These are phyloP conservation scores for Hystrix brachyura DNA, from an alignment of 2,113 vertebrate species.

Conservation along the genomic window DNA sequence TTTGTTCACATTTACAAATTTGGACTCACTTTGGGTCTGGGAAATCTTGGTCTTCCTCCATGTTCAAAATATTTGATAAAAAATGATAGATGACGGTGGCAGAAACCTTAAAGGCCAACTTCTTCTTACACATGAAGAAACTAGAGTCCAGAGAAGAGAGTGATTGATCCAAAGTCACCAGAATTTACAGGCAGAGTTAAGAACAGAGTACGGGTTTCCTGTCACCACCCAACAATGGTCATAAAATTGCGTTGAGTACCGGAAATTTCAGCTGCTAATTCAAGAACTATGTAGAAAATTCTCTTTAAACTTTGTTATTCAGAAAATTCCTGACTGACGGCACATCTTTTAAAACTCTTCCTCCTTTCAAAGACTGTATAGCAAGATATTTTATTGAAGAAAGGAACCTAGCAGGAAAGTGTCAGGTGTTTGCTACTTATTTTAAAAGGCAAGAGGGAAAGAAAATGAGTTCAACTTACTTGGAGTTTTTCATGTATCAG, in stretches of 20 bases:
- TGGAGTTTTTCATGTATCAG: background rate
- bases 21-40: background rate
- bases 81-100: background rate
- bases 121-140: background rate
- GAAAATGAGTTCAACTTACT: background rate
- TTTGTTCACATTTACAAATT: background rate
- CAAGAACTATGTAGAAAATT: background rate
- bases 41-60: background rate
- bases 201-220: background rate
- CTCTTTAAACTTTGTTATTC: background rate
- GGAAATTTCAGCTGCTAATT: background rate
- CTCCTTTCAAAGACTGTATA: background rate
- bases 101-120: background rate
- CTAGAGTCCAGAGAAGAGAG: background rate
- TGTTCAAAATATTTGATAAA: background rate
- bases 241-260: background rate
- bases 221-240: background rate
- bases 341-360: slow-evolving; percentile 1
- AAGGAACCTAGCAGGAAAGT: background rate
- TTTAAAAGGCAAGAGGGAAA: background rate
- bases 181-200: background rate
- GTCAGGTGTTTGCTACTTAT: background rate
- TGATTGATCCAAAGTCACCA: background rate
- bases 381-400: background rate
- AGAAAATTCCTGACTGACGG: background rate